Conservation (phyloP, 2,113 vertebrate species). For the Gnathonemus longibarbis region DNA sequence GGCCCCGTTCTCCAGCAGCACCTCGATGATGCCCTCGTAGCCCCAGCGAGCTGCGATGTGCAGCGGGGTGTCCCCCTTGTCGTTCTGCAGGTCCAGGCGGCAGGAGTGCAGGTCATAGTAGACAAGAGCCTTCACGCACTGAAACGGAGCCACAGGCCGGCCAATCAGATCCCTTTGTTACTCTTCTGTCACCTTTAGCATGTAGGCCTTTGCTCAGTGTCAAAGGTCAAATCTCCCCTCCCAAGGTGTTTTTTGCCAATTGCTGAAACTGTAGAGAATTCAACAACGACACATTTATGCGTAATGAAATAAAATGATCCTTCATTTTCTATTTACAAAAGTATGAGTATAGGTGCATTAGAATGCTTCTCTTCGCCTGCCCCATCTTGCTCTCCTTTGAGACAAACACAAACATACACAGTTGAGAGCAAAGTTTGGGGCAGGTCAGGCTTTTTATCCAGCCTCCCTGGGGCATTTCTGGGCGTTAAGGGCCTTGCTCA, state of each 20-base stretch:
- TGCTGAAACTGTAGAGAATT: background rate
- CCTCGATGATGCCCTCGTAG: slow-evolving; percentile 85
- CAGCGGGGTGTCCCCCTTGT: slow-evolving; percentile 86
- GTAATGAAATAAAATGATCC: background rate
- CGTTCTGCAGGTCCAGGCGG: slow-evolving; percentile 78
- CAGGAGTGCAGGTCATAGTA: slow-evolving; percentile 83
- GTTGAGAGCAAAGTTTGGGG: background rate
- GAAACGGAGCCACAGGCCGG: slow-evolving; percentile 26
- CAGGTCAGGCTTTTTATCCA: background rate
- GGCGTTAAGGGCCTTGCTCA: background rate
- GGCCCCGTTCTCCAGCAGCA: slow-evolving; percentile 86
- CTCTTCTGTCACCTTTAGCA: background rate
- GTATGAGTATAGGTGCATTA: background rate
- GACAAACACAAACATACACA: background rate
- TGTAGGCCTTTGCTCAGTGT: background rate
- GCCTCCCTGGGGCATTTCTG: background rate
- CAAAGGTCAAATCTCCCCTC: background rate
- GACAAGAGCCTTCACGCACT: slow-evolving; percentile 96
- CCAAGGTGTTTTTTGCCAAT: background rate
- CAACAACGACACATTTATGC: background rate
- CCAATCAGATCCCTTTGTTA: background rate
- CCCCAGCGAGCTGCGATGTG: slow-evolving; percentile 93
- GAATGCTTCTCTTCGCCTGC: background rate
- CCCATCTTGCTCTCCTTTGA: background rate
- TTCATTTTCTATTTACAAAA: background rate